phyloP scores from a whole-genome alignment of 2,797 vertebrate genomes.

The Crenuchus spilurus region DNA sequence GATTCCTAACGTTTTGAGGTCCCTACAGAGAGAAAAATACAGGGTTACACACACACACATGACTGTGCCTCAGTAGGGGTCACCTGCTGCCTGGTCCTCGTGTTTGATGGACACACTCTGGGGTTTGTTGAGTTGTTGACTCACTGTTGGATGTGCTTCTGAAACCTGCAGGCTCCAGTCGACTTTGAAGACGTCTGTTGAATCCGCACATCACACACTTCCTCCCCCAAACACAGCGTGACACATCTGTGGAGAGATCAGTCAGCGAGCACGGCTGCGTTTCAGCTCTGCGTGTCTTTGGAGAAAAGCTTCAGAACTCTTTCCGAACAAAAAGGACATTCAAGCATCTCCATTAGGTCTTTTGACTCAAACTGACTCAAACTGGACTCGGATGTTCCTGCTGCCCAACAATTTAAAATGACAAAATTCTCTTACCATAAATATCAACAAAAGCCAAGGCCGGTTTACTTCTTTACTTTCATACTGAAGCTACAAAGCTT shows the following conservation, averaged over 20 bases:
- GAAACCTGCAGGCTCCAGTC: not conserved
- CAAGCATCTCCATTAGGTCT: not conserved
- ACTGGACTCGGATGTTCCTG: not conserved
- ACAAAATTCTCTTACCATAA: too few relatives aligned
- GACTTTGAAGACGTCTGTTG: not conserved
- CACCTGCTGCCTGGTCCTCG: not conserved
- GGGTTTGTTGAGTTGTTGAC: constrained; percentile 13
- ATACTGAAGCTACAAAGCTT: too few relatives aligned
- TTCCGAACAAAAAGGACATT: not conserved
- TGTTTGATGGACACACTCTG: constrained; percentile 24
- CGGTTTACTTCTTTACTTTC: too few relatives aligned
- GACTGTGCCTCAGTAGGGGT: constrained; percentile 25
- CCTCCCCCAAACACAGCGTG: not conserved
- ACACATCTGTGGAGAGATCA: not conserved
- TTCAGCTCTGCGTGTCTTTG: not conserved
- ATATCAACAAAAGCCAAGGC: too few relatives aligned
- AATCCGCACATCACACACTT: not conserved
- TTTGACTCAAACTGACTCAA: not conserved
- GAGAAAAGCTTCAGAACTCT: not conserved
- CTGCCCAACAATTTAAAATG: not conserved
- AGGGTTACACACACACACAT: not conserved
- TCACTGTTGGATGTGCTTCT: not conserved
- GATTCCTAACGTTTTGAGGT: too few relatives aligned
- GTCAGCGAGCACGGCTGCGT: not conserved
- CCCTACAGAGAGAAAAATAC: not conserved